Base-by-base conservation (phyloP, 2,113 vertebrate species). In the Eira barbara region DNA sequence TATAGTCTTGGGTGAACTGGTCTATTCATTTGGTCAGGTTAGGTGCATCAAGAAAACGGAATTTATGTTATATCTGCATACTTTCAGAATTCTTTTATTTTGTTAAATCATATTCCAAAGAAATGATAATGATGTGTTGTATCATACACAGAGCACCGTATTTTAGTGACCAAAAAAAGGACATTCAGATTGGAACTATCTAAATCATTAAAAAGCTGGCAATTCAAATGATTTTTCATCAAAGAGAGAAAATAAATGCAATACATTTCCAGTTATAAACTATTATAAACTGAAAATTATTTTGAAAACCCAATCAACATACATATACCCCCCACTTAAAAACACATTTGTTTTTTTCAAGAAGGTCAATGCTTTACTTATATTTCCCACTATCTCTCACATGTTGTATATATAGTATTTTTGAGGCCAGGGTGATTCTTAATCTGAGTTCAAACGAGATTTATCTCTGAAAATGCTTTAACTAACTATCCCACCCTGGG, bases 391-490 rank as follows among this genome's bases (percentile, higher is more conserved):
- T 20, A 85, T 55, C 63, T 91, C 10, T 76, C 15, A 25, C 17
- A 34, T 18, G 36, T 18, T 90, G 34, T 36, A 57, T 79, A 47
- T 23, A 74, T 87, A 3, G 36, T 52, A 82, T n/a, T 59, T 91
- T 93, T 82, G 47, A 74, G 63, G 39, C 69, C 31, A 85, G 89
- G n/a, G 36, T 87, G 63, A 96, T 84, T 97, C 83, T 87, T 57
- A 94, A 93, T 86, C 4, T 27, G 9, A 90, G 31, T 49, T 94
- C 23, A 92, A 89, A 59, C 18, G 18, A 95, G 21, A 95, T 63
- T 52, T 76, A 36, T 21, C 69, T 89, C 65, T 74, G 42, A 86
- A 98, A 97, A 96, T 78, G n/a, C 13, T 73, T 18, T 91, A 88
- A 69, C 20, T 91, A 93, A 91, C 80, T 80, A 81, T 17, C 18